Base-by-base conservation (phyloP, 2,113 vertebrate species). In the Indicator maculatus region DNA sequence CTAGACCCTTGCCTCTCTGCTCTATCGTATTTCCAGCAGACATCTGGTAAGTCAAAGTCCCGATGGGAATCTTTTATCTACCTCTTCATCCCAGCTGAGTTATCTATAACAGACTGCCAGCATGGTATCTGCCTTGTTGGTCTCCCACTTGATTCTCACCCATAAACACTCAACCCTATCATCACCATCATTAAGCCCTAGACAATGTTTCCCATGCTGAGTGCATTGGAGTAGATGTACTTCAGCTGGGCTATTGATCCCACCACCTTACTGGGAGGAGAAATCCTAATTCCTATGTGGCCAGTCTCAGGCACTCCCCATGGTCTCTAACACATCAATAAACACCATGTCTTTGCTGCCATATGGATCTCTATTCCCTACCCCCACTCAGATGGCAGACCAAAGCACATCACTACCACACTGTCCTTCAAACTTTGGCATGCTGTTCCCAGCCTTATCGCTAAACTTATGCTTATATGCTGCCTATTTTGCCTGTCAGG, bases 371-470 rank as follows among this genome's bases (percentile, higher is more conserved):
- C 61, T 44, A 31, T 45, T 2, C 17, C 5, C 23, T 18, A 1
- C 9, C 31, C 58, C 36, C 56, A 39, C 33, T 36, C 53, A 31
- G 33, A 30, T 1, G 1, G 31, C 12, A 64, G 23, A 52, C 16
- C 17, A 41, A 69, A 74, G 36, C 31, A 69, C 23, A 21, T 56
- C 30, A 5, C 36, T 65, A 64, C 41, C 63, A 80, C 28, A 36
- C 11, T 0, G 0, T 58, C 31, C 41, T 63, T 47, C 44, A 59
- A 59, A 41, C n/a, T 64, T 9, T 60, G 50, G n/a, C 0, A 0
- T 24, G 64, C 64, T 31, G 13, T 26, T 36, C n/a, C 50, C 63
- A 71, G 75, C 56, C 28, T 75, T 45, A 18, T 13, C 31, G 47
- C n/a, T 33, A 65, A 70, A 53, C 41, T 45, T 12, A 70, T 14